Evolutionary conservation across 2,888 invertebrate species (phyloP), one percentile per base, ranked within the genome.

Genomic region (Hirtodrosophila duncani): DNA sequence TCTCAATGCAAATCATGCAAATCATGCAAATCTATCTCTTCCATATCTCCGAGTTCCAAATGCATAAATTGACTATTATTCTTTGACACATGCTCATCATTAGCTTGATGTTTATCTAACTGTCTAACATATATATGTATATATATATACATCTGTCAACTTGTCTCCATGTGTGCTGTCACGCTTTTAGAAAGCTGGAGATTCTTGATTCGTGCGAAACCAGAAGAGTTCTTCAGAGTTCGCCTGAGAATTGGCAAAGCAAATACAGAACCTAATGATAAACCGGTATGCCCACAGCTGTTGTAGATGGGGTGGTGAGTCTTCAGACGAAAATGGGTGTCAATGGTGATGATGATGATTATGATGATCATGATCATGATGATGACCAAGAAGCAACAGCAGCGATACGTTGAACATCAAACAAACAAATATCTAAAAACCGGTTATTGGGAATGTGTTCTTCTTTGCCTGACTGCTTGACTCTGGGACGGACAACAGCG

Each of bases 251-350:
- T 53, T 51, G 39, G 50, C 53, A 13, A 11, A 11, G 31, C 37
- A 13, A 18, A 24, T 36, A 51, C 37, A 26, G 30, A 31, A 20
- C n/a, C n/a, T n/a, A n/a, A n/a, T n/a, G n/a, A n/a, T n/a, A n/a
- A n/a, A n/a, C n/a, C n/a, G n/a, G n/a, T n/a, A n/a, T n/a, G n/a
- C n/a, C n/a, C n/a, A n/a, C n/a, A n/a, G n/a, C n/a, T n/a, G n/a
- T n/a, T n/a, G n/a, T n/a, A n/a, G n/a, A n/a, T n/a, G n/a, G n/a
- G n/a, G n/a, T n/a, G n/a, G n/a, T n/a, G n/a, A n/a, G n/a, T n/a
- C n/a, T n/a, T n/a, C n/a, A n/a, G n/a, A n/a, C n/a, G n/a, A n/a
- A 31, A 59, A 48, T 48, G 50, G 39, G 50, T 56, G 56, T 56
- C 56, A 56, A 59, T 56, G 56, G 30, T 56, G 39, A n/a, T n/a